Conservation (phyloP, 2,113 vertebrate species). For the Gymnobelideus leadbeateri region DNA sequence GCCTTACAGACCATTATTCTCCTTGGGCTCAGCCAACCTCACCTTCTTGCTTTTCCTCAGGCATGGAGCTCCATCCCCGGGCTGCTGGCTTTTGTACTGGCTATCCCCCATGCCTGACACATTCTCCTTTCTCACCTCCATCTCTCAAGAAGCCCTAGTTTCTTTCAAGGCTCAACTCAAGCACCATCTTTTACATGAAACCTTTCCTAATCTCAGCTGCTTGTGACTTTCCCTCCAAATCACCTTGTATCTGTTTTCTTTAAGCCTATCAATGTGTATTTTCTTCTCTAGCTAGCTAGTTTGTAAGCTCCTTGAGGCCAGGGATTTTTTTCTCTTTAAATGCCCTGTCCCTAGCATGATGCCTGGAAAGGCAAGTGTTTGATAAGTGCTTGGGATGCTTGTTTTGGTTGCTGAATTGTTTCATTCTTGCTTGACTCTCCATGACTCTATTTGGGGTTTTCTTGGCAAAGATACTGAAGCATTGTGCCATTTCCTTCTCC, state of each 20-base stretch:
- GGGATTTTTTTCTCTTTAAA: background rate
- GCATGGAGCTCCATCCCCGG: background rate
- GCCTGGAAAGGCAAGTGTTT: too few relatives aligned
- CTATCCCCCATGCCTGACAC: background rate
- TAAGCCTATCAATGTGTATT: background rate
- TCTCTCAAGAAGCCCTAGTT: background rate
- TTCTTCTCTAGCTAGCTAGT: background rate
- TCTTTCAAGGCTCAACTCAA: background rate
- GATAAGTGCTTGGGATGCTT: background rate
- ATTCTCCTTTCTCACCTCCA: background rate
- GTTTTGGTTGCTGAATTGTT: background rate
- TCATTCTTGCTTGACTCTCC: background rate
- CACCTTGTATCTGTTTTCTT: background rate
- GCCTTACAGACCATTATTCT: background rate
- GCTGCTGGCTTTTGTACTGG: background rate
- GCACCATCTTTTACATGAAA: background rate
- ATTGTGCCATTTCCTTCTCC: background rate
- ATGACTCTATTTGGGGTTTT: background rate
- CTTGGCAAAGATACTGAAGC: too few relatives aligned
- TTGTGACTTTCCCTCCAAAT: background rate
- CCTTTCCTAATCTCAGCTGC: background rate
- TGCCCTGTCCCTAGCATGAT: too few relatives aligned
- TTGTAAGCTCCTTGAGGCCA: background rate
- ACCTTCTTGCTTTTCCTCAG: background rate
- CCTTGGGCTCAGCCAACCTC: background rate